Percentiles rank a stretch among this genome's conserved stretches.
These are phyloP conservation scores for Ataeniobius toweri DNA, from an alignment of 2,797 vertebrate species.

Conservation along the genomic window DNA sequence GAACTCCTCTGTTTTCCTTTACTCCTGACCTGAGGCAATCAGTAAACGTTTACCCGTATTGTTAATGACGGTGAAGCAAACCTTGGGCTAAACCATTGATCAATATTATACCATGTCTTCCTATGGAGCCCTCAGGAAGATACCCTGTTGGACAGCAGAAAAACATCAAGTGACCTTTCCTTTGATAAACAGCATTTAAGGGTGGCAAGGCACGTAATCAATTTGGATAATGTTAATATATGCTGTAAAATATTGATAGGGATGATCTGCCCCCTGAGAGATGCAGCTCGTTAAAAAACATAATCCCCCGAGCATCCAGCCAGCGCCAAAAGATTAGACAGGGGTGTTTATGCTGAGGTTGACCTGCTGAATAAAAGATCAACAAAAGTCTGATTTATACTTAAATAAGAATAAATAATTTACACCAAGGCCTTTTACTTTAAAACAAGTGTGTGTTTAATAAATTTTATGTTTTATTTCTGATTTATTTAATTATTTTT, in stretches of 20 bases:
- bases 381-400: constrained; percentile 77
- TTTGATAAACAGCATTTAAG: constrained; percentile 75
- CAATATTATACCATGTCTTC: constrained; percentile 75
- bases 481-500: not conserved
- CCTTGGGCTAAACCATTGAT: constrained; percentile 62
- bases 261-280: constrained; percentile 74
- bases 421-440: constrained; percentile 44
- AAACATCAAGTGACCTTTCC: constrained; percentile 77
- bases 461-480: not conserved
- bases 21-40: constrained; percentile 17
- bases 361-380: constrained; percentile 84
- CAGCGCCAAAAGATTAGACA: constrained; percentile 74
- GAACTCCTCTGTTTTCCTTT: constrained; percentile 9
- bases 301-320: constrained; percentile 75
- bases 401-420: constrained; percentile 76
- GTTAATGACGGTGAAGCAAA: constrained; percentile 45
- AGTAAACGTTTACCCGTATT: constrained; percentile 57
- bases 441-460: constrained; percentile 40
- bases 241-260: constrained; percentile 82
- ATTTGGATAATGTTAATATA: constrained; percentile 84
- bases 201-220: constrained; percentile 59
- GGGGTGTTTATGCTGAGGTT: constrained; percentile 72
- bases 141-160: constrained; percentile 67
- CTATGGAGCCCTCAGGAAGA: constrained; percentile 68
- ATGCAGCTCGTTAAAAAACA: constrained; percentile 75